Base-by-base conservation (phyloP, 92 coral and sea anemone genomes). In the Epizoanthus rinbou region DNA sequence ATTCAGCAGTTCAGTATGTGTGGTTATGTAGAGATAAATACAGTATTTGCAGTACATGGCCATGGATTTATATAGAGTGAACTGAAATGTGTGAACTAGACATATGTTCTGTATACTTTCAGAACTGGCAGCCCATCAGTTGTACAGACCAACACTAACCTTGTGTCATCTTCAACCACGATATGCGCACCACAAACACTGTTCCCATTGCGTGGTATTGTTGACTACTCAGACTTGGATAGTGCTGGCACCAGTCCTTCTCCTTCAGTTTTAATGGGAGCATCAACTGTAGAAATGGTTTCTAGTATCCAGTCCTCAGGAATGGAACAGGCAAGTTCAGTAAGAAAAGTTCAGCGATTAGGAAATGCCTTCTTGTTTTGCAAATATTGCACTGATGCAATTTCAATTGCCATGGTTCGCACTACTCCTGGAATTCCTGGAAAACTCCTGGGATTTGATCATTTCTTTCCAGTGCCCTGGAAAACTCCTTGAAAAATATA, bases 171-270 rank as follows among this genome's bases (percentile, higher is more conserved):
- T 10, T 57, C 86, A 14, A 81, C 74, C 56, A 50, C 73, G 18
- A 69, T 75, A 74, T 25, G 85, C 16, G 80, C 86, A 16, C 63
- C 85, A 62, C 85, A 71, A 53, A 80, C 76, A 47, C 83, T 85
- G 50, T 43, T 85, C 45, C 60, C 84, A 17, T 45, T 75, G 18
- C 92, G 98, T 35, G 67, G 86, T 70, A 69, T 95, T 13, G 76
- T 95, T 5, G 98, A 95, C 74, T 95, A 95, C 79, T 95, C 98
- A 5, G 98, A 95, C 82, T 83, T 95, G 80, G 97, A 95, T 28
- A 57, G 76, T 19, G 75, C 68, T 13, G 41, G 79, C 23, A n/a
- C 59, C 69, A 88, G 90, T 47, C 86, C 92, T 19, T 87, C 85
- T 64, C 80, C 79, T 5, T 60, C 82, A 52, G 1, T 60, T 11